Base-by-base conservation (phyloP, 2,113 vertebrate genomes). In the Oncorhynchus masou region DNA sequence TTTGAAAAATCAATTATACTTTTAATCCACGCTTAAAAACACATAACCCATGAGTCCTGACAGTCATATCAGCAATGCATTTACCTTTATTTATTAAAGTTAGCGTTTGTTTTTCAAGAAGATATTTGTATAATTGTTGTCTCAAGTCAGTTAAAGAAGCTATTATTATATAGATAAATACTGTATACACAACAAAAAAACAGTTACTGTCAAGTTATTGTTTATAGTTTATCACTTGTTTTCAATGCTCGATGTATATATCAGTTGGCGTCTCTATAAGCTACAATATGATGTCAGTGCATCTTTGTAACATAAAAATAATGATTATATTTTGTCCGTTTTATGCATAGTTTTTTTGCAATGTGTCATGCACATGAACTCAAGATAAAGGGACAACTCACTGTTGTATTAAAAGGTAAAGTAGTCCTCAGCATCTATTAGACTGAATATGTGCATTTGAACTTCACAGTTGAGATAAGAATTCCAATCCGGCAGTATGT, bases 391-490 rank as follows among this genome's bases (percentile, higher is more conserved):
- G 9, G 39, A 45, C 45, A 71, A 29, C 49, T 78, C 74, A 59
- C n/a, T 80, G 74, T 74, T 73, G 71, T 81, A 27, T 75, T 20
- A 54, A 48, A 70, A 70, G 70, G 64, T 65, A 74, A 74, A 81
- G 71, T 57, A 45, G 39, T 74, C 62, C 20, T 13, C 24, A 27
- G 15, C 20, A 79, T 64, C 62, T 31, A 60, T 81, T 45, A 70
- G 71, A 76, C 60, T 64, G n/a, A 20, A 39, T 45, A 57, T 60
- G 62, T 76, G 86, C 1, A 83, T 88, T 77, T 91, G 86, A 86
- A 89, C 86, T 89, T 91, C 79, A 86, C 83, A 76, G 60, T 81
- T 86, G 81, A 88, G 76, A 78, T 59, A 27, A 75, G 57, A 81
- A 84, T 80, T 84, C 74, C 59, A 75, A 78, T 73, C 57, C 70